Conservation (phyloP, 2,113 vertebrate species). For the Brienomyrus brachyistius region DNA sequence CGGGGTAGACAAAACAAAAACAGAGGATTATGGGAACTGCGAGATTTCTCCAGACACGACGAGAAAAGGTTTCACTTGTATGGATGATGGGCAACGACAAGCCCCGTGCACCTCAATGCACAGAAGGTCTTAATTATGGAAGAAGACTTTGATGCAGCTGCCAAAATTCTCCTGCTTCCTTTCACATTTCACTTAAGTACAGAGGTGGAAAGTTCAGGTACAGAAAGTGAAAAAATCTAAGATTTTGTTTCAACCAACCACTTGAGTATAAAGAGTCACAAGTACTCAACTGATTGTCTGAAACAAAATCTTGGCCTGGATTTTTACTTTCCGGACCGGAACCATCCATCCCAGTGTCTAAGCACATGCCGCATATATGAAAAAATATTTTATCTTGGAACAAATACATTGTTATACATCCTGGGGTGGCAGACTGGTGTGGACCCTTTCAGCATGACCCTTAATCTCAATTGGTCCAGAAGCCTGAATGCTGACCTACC, state of each 20-base stretch:
- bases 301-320: too few relatives aligned
- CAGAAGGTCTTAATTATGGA: conserved; percentile 53
- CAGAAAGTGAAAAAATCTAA: too few relatives aligned
- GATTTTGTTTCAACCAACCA: too few relatives aligned
- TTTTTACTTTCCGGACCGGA: too few relatives aligned
- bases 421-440: not conserved
- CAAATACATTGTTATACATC: not conserved
- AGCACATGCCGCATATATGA: not conserved
- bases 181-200: not conserved
- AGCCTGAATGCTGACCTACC: not conserved
- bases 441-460: not conserved
- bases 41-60: conserved; percentile 48
- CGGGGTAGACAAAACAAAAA: conserved; percentile 29
- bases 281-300: too few relatives aligned
- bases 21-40: conserved; percentile 41
- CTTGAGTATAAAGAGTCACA: too few relatives aligned
- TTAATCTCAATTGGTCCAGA: not conserved
- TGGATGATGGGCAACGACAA: conserved; percentile 52
- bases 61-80: conserved; percentile 30
- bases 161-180: not conserved
- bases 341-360: too few relatives aligned
- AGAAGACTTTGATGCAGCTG: conserved; percentile 27
- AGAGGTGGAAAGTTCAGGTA: too few relatives aligned
- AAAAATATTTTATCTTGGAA: not conserved
- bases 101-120: not conserved